Evolutionary conservation across 2,888 invertebrate genomes (phyloP), one percentile per base, ranked within the genome.

Genomic region (Bellardia bayeri): DNA sequence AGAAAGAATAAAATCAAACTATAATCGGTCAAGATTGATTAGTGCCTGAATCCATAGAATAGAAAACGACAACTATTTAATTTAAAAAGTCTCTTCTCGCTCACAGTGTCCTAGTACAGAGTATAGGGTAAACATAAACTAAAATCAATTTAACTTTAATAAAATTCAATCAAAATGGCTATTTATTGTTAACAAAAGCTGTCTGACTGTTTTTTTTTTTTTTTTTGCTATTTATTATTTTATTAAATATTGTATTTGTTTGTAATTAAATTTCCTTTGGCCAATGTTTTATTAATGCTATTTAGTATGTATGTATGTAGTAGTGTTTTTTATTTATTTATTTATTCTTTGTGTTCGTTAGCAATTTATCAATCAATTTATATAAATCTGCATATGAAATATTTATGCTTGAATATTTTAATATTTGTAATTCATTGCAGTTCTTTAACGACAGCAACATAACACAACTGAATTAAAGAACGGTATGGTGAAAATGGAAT

Each of bases 401-500:
- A 66, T 74, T 66, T 56, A 56, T 37, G 16, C 54, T 9, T 49
- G 0, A 37, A 37, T 14, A 68, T 42, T 49, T 75, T 5, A 69
- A 2, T 81, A 11, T 83, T 74, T 49, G 51, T 64, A 40, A 58
- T 68, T 71, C 69, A 68, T 83, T 68, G 68, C 89, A 93, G 93
- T 91, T 91, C 90, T 90, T 90, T 90, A 90, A 91, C 89, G 90
- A 90, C 90, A 90, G 90, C 90, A 89, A 93, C 93, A 93, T 92
- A 93, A 92, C 93, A 93, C 85, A 85, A 86, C 91, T 92, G 91
- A 92, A 91, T 89, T 90, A 90, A 92, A 93, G 85, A 87, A 93
- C 94, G 94, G 93, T 90, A 96, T 96, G 96, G 96, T 96, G 95
- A 96, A 95, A 94, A 96, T 96, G 96, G 96, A 96, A 94, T 95